A percentile compares a stretch with the other conserved stretches of the same genome.
Conservation (phyloP, 2,113 vertebrate species). For the Pangasianodon hypophthalmus region DNA sequence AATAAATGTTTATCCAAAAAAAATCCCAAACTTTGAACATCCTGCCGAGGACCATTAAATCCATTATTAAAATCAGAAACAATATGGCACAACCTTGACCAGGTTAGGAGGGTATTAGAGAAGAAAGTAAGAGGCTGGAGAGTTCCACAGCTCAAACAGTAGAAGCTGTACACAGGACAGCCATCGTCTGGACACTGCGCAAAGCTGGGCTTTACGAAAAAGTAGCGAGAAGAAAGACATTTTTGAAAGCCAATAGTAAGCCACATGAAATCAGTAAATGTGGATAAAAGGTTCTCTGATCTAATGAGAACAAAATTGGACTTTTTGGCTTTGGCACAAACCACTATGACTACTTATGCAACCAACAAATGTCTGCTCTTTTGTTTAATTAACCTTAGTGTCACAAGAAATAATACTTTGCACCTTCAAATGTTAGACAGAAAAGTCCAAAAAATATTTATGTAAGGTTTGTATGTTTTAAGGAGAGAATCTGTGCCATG, state of each 20-base stretch:
- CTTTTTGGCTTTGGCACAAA: no score
- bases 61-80: background rate
- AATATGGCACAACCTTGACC: background rate
- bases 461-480: background rate
- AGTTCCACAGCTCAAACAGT: background rate
- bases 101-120: background rate
- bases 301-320: no score
- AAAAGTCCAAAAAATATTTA: background rate
- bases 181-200: background rate
- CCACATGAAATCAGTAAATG: background rate
- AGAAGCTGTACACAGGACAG: background rate
- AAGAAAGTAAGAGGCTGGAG: background rate
- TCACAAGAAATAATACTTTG: no score
- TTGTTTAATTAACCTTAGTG: no score
- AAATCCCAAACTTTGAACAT: background rate
- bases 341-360: no score
- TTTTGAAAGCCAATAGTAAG: no score
- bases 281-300: background rate
- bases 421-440: background rate
- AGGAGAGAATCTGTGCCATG: background rate
- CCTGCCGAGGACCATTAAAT: background rate
- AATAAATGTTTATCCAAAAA: background rate
- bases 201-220: background rate
- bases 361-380: no score
- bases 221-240: background rate